Conservation (phyloP, 1,140 invertebrate species). For the Limonius californicus region DNA sequence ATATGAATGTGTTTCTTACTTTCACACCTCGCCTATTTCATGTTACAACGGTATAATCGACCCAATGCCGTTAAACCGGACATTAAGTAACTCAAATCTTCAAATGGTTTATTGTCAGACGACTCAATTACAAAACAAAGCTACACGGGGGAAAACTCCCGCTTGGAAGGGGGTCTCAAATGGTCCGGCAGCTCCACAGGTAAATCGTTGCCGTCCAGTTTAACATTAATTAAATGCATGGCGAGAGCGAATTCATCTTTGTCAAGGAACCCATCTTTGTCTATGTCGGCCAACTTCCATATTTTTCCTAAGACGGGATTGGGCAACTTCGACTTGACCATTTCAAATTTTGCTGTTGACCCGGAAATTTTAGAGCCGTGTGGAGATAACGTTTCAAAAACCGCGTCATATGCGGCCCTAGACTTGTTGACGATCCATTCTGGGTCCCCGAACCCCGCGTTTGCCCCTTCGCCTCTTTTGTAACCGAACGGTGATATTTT, state of each 20-base stretch:
- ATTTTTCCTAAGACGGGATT: constrained; percentile 96
- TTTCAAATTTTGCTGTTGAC: constrained; percentile 79
- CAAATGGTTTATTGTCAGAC: no score
- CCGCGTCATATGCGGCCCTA: constrained; percentile 77
- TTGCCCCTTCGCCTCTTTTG: constrained; percentile 92
- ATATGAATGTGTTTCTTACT: no score
- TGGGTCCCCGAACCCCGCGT: constrained; percentile 89
- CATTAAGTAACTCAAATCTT: no score
- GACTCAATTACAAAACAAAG: no score
- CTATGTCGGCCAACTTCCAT: constrained; percentile 96
- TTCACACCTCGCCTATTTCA: no score
- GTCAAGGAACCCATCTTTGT: constrained; percentile 94
- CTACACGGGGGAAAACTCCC: not conserved
- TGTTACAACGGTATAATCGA: no score
- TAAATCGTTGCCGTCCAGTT: constrained; percentile 90
- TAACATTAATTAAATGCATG: constrained; percentile 95
- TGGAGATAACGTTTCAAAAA: constrained; percentile 82
- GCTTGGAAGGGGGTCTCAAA: constrained; percentile 75
- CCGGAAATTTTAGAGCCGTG: constrained; percentile 92
- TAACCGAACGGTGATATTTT: constrained; percentile 91
- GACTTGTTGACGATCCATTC: constrained; percentile 96
- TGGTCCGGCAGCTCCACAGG: constrained; percentile 87
- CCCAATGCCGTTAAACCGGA: no score
- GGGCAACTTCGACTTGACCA: constrained; percentile 97
- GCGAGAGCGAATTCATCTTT: constrained; percentile 97